Conservation (phyloP, 2,797 vertebrate species). For the Diplodus sargus region DNA sequence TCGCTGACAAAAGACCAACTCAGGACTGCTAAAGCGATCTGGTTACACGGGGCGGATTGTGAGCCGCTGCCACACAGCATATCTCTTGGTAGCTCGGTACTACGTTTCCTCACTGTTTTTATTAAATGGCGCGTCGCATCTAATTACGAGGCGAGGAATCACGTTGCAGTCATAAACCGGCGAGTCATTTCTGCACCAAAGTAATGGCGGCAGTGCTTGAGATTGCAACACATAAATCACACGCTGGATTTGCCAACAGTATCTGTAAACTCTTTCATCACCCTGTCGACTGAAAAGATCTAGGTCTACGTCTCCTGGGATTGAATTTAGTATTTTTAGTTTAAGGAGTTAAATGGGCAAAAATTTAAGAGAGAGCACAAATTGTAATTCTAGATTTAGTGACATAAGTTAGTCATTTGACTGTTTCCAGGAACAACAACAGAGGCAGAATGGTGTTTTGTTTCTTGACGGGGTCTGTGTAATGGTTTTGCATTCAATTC, state of each 20-base stretch:
- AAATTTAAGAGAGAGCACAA: neutral
- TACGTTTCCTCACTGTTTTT: neutral
- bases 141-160: neutral
- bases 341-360: neutral
- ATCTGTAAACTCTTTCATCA: neutral
- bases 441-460: neutral
- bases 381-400: neutral
- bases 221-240: neutral
- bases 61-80: neutral
- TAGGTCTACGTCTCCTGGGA: neutral
- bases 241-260: neutral
- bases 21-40: neutral
- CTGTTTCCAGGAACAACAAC: neutral
- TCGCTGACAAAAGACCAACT: neutral
- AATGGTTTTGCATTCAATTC: conserved; percentile 46
- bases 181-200: neutral
- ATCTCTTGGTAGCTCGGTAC: neutral
- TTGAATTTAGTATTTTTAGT: neutral
- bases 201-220: neutral
- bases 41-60: neutral
- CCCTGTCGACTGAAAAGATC: neutral
- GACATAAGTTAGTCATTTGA: neutral
- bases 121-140: neutral
- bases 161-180: neutral
- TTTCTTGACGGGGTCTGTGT: neutral